Evolutionary conservation across 2,888 invertebrate species (phyloP).

Genomic region (Globia sparganii): DNA sequence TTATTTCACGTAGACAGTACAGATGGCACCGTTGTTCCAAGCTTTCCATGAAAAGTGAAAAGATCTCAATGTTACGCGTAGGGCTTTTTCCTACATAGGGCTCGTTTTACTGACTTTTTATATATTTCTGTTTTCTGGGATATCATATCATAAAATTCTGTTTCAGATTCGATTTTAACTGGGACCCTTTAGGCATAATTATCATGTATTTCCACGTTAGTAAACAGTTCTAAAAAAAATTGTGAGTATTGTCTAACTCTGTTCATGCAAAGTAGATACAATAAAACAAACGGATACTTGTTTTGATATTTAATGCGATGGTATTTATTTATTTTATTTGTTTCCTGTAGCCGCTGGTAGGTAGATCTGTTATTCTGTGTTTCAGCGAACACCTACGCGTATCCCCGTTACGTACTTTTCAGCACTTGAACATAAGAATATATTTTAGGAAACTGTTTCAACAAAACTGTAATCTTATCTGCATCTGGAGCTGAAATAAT

Average conservation of each 20-base stretch:
- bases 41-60: constrained; percentile 1
- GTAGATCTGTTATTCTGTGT: constrained; percentile 51
- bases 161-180: neutral
- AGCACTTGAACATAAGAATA: constrained; percentile 60
- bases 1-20: constrained; percentile 20
- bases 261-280: constrained; percentile 3
- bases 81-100: too few relatives aligned
- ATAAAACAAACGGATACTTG: constrained; percentile 41
- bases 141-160: neutral
- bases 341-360: constrained; percentile 38
- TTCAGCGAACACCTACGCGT: constrained; percentile 63
- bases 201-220: neutral
- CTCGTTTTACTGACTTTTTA: neutral
- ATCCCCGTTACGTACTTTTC: constrained; percentile 56
- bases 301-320: constrained; percentile 48
- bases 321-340: constrained; percentile 58
- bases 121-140: neutral
- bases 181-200: neutral
- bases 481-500: constrained; percentile 41
- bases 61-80: neutral
- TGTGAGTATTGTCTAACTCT: neutral
- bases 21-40: constrained; percentile 57
- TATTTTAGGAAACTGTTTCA: constrained; percentile 64
- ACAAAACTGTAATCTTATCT: constrained; percentile 60
- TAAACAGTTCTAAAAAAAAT: neutral